Conservation (phyloP, 2,888 invertebrate species). For the Dinocampus coccinellae region DNA sequence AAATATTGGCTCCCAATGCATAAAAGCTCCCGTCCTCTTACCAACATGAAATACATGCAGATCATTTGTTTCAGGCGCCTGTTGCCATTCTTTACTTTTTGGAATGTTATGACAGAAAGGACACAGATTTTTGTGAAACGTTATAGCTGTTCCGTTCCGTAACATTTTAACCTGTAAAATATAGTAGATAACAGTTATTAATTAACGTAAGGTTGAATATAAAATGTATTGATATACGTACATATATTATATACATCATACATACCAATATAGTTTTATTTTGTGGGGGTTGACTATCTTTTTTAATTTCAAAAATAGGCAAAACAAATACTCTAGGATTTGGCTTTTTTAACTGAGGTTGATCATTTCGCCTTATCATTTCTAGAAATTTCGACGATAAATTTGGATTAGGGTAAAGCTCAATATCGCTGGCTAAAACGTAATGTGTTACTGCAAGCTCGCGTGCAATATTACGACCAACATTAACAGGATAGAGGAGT, state of each 20-base stretch:
- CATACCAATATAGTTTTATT: constrained; percentile 68
- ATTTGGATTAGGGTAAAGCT: constrained; percentile 89
- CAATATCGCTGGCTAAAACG: constrained; percentile 89
- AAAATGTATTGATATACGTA: background rate
- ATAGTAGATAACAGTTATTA: background rate
- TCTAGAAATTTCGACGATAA: constrained; percentile 85
- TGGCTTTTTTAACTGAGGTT: constrained; percentile 74
- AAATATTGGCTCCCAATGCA: constrained; percentile 95
- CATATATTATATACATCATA: background rate
- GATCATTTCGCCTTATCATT: constrained; percentile 84
- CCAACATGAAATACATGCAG: constrained; percentile 88
- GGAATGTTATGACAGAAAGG: constrained; percentile 91
- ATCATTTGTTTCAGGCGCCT: constrained; percentile 78
- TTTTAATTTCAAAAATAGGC: constrained; percentile 89
- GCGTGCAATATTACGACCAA: constrained; percentile 89
- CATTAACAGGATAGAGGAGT: constrained; percentile 90
- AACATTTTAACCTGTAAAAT: constrained; percentile 76
- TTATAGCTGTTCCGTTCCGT: constrained; percentile 83
- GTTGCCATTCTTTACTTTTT: constrained; percentile 87
- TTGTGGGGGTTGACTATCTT: constrained; percentile 67
- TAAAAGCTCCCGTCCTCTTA: constrained; percentile 82
- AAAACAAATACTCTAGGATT: constrained; percentile 85
- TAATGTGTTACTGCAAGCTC: constrained; percentile 86
- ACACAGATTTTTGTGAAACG: constrained; percentile 92
- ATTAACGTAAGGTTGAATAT: no score